These are phyloP conservation scores for Carcharodon carcharias DNA, from an alignment of 2,797 vertebrate genomes.

Conservation along the genomic window DNA sequence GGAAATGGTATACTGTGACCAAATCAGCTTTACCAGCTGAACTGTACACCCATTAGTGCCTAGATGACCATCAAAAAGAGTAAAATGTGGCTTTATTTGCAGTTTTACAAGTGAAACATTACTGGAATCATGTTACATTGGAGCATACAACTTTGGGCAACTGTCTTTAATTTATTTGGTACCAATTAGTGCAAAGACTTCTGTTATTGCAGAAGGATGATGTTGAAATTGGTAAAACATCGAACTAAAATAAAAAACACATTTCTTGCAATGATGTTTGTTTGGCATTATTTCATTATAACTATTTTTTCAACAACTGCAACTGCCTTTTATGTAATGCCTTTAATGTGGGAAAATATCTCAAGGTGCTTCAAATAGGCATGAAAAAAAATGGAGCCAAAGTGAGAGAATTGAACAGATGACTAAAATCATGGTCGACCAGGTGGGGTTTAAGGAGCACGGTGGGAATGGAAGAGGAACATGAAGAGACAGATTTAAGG, in stretches of 20 bases:
- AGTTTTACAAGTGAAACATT: slow-evolving; percentile 27
- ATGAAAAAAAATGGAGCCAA: neutral
- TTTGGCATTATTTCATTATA: neutral
- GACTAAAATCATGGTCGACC: neutral
- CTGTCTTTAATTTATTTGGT: slow-evolving; percentile 33
- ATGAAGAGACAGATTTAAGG: neutral
- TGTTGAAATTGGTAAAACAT: slow-evolving; percentile 23
- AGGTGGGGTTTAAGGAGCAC: neutral
- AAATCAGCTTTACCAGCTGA: slow-evolving; percentile 34
- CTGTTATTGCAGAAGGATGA: slow-evolving; percentile 12
- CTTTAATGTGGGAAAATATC: neutral
- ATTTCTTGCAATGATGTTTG: slow-evolving; percentile 23
- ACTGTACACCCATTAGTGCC: slow-evolving; percentile 37
- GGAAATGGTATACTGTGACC: slow-evolving; percentile 35
- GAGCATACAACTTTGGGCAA: slow-evolving; percentile 21
- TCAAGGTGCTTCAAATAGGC: neutral
- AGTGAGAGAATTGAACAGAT: neutral
- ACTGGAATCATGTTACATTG: slow-evolving; percentile 30
- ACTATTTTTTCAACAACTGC: neutral
- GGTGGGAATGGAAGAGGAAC: too few relatives aligned
- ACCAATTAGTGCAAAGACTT: slow-evolving; percentile 31
- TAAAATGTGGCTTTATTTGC: slow-evolving; percentile 24
- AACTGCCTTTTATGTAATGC: neutral
- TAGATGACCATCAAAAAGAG: slow-evolving; percentile 31
- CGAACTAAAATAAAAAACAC: slow-evolving; percentile 25